Conservation (phyloP, 2,113 vertebrate species). For the Brachyistius frenatus region DNA sequence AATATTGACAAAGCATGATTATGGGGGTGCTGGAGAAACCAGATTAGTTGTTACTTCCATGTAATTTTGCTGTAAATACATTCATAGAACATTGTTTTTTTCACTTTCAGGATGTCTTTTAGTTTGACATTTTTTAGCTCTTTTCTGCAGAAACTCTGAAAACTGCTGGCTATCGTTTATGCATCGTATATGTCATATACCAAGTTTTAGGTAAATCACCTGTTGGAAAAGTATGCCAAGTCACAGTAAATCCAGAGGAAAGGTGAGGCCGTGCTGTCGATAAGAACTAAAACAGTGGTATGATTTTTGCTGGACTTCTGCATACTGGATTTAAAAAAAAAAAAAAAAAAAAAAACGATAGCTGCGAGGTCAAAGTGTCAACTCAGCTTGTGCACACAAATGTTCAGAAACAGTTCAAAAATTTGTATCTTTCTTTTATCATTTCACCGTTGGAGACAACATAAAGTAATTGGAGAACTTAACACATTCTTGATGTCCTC, state of each 20-base stretch:
- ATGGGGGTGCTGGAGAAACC: constrained; percentile 21
- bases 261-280: neutral
- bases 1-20: constrained; percentile 54
- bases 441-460: constrained; percentile 11
- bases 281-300: constrained; percentile 1
- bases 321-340: neutral
- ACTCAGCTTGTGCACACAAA: constrained; percentile 6
- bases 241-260: constrained; percentile 19
- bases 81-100: constrained; percentile 31
- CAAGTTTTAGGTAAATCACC: constrained; percentile 29
- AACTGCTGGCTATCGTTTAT: constrained; percentile 31
- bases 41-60: constrained; percentile 46
- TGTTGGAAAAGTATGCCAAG: constrained; percentile 37
- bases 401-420: neutral
- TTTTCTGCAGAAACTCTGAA: constrained; percentile 24
- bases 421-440: neutral
- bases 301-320: neutral
- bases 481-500: neutral
- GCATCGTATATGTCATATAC: constrained; percentile 16
- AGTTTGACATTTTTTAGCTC: constrained; percentile 6
- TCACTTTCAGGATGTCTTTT: constrained; percentile 2
- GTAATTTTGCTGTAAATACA: constrained; percentile 38
- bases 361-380: constrained; percentile 21
- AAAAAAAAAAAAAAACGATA: constrained; percentile 11
- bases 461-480: constrained; percentile 7